Evolutionary conservation across 2,113 vertebrate species (phyloP).

Genomic region (Thinocorus orbignyianus): DNA sequence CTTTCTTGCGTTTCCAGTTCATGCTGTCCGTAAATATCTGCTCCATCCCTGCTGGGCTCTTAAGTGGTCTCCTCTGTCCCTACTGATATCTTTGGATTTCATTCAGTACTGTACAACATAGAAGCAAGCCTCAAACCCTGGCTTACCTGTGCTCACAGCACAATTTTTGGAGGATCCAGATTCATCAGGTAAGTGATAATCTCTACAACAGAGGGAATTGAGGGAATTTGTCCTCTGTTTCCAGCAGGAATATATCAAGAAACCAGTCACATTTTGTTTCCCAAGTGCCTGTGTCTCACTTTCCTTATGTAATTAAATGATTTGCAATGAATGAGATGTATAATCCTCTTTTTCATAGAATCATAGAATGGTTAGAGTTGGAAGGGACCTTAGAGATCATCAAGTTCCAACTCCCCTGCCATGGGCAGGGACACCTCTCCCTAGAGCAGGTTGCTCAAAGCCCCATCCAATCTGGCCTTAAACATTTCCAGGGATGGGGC

Average conservation of each 20-base stretch:
- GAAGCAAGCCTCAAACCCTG: background rate
- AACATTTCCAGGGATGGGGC: no score
- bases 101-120: background rate
- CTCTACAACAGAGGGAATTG: background rate
- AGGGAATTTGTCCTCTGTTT: background rate
- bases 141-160: background rate
- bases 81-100: background rate
- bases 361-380: no score
- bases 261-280: background rate
- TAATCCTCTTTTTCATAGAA: no score
- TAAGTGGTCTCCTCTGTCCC: background rate
- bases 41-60: background rate
- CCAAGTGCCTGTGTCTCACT: background rate
- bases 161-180: background rate
- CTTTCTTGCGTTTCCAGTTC: background rate
- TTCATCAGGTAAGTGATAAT: background rate
- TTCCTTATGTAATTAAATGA: background rate
- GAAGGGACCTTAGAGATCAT: no score
- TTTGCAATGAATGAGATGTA: background rate
- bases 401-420: no score
- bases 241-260: background rate
- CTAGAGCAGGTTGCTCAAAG: no score
- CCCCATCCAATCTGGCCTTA: no score
- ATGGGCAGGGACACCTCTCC: no score
- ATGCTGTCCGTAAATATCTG: background rate